phyloP scores from a whole-genome alignment of 2,113 vertebrate species.

The Galeopterus variegatus region DNA sequence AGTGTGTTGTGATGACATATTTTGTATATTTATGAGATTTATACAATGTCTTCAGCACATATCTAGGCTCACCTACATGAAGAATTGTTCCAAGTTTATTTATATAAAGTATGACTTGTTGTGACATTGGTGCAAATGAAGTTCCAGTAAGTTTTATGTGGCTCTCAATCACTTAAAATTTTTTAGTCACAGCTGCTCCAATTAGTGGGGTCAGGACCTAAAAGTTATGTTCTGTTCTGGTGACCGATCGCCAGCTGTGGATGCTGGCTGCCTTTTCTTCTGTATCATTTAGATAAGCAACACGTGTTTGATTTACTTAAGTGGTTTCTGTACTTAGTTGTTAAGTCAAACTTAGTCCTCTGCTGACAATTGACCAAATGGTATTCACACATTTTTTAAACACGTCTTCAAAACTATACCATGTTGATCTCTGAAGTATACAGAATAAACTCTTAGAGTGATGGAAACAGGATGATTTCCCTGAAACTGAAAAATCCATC shows the following conservation, averaged over 20 bases:
- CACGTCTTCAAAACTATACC: background rate
- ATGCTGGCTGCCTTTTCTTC: background rate
- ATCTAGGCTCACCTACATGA: no score
- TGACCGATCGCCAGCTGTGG: fast-evolving
- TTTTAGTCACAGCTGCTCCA: background rate
- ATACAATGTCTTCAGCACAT: no score
- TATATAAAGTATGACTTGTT: background rate
- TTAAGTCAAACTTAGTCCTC: background rate
- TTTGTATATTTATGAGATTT: fast-evolving
- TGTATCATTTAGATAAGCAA: background rate
- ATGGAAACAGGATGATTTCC: background rate
- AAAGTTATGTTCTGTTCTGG: fast-evolving
- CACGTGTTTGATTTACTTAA: background rate
- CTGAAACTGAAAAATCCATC: background rate
- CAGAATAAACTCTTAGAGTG: background rate
- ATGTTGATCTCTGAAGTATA: background rate
- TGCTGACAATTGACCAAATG: background rate
- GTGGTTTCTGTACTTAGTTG: background rate
- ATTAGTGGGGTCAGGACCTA: fast-evolving
- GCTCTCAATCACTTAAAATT: background rate
- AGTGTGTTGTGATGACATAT: fast-evolving
- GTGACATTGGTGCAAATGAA: fast-evolving
- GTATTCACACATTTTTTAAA: background rate
- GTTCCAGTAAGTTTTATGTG: background rate
- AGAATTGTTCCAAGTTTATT: background rate